A percentile compares a stretch with the other conserved stretches of the same genome.
Conservation (phyloP, 2,888 invertebrate genomes). For the Physocephala rufipes region DNA sequence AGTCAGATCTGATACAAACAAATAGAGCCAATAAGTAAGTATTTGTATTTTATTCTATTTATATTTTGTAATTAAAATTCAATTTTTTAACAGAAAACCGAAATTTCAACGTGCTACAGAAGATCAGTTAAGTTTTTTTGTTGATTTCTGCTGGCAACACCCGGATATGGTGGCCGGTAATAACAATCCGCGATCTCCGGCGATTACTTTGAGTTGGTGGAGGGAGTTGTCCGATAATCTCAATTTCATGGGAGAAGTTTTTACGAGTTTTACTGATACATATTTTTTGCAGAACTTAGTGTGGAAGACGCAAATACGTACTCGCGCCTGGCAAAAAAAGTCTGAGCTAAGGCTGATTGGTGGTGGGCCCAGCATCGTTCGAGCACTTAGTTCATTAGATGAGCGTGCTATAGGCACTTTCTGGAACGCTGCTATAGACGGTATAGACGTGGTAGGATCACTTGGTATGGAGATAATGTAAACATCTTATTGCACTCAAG, state of each 20-base stretch:
- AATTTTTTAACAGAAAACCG: too few relatives aligned
- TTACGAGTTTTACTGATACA: neutral
- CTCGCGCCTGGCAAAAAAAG: neutral
- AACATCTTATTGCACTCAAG: neutral
- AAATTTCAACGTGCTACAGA: neutral
- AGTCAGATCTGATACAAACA: neutral
- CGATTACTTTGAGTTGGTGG: too few relatives aligned
- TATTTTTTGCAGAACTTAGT: neutral
- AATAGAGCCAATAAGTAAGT: neutral
- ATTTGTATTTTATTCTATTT: too few relatives aligned
- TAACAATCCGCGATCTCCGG: neutral
- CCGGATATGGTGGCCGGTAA: neutral
- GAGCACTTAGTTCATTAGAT: too few relatives aligned
- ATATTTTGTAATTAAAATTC: too few relatives aligned
- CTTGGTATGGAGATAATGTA: neutral
- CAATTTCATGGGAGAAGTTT: neutral
- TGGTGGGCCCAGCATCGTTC: neutral
- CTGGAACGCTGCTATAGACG: neutral
- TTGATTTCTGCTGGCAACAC: neutral
- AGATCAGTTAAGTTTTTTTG: conserved; percentile 7
- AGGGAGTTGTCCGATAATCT: neutral
- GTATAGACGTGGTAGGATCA: neutral
- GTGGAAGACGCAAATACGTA: neutral
- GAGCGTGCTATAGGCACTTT: conserved; percentile 11
- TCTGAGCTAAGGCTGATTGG: neutral